Percentiles rank a stretch among this genome's conserved stretches.
phyloP scores from a whole-genome alignment of 2,113 vertebrate species.

The Forbesichthys papilliferus region DNA sequence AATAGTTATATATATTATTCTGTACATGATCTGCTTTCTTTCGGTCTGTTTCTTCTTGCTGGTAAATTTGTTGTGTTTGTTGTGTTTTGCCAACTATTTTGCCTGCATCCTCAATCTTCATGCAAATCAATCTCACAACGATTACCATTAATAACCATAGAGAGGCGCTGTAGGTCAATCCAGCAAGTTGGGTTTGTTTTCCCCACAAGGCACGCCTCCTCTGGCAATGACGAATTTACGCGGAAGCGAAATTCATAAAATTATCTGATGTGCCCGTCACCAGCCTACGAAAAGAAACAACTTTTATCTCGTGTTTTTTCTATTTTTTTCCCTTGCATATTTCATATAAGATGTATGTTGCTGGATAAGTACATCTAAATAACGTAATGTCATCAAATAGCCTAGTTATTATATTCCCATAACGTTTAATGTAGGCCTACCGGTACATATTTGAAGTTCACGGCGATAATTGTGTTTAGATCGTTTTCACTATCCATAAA shows the following conservation, averaged over 20 bases:
- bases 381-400: background rate
- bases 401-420: too few relatives aligned
- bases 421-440: too few relatives aligned
- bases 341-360: background rate
- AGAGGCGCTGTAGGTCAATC: too few relatives aligned
- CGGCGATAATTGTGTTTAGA: background rate
- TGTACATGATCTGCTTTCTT: background rate
- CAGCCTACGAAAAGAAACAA: too few relatives aligned
- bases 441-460: background rate
- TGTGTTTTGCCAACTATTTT: too few relatives aligned
- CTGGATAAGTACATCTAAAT: background rate
- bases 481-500: background rate
- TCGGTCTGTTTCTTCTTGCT: too few relatives aligned
- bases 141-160: too few relatives aligned
- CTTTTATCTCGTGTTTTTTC: background rate
- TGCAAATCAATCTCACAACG: too few relatives aligned
- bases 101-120: too few relatives aligned
- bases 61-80: too few relatives aligned
- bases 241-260: slow-evolving; percentile 46
- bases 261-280: slow-evolving; percentile 2
- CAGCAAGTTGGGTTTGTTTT: too few relatives aligned
- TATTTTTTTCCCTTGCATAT: background rate
- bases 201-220: background rate
- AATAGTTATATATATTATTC: background rate
- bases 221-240: slow-evolving; percentile 4